Base-by-base conservation (phyloP, 2,113 vertebrate genomes). In the Prinia subflava region DNA sequence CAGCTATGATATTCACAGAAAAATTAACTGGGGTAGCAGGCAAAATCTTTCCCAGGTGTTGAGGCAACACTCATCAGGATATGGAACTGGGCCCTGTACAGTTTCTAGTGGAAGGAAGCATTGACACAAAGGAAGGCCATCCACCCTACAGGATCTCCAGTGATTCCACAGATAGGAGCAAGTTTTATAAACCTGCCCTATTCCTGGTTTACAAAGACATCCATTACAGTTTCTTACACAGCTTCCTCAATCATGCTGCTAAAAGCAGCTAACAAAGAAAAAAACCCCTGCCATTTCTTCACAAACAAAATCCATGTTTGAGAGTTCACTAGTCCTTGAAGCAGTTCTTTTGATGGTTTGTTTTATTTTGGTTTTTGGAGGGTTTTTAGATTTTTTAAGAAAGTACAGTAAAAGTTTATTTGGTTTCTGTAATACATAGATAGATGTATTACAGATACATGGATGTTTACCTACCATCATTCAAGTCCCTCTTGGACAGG, bases 151-250 rank as follows among this genome's bases (percentile, higher is more conserved):
- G 33, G 33, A 33, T 86, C 23, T 44, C 46, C 13, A 89, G 39
- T 9, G n/a, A 42, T 42, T 42, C 19, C 49, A 65, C 4, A 44
- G 8, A 2, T 4, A 49, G 7, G 11, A 62, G 15, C 0, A 4
- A 69, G 31, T 10, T 60, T 65, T 74, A 9, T 20, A 74, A 39
- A 16, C 46, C 11, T 41, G 2, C 30, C 39, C 13, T 57, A 27
- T 35, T 75, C 31, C 22, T 76, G 30, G 13, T 71, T 79, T 52
- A 63, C 24, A 28, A 63, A 65, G 11, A 62, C 0, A 0, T 42
- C 46, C 44, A 25, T 37, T 55, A 20, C 11, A 41, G 17, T n/a
- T 69, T 87, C 33, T n/a, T 20, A 37, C 17, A 21, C 6, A 47
- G 13, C 24, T 53, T 83, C 49, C 22, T 79, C 42, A 83, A 65